These are phyloP conservation scores for Bujurquina vittata DNA, from an alignment of 2,113 vertebrate genomes.

Conservation along the genomic window DNA sequence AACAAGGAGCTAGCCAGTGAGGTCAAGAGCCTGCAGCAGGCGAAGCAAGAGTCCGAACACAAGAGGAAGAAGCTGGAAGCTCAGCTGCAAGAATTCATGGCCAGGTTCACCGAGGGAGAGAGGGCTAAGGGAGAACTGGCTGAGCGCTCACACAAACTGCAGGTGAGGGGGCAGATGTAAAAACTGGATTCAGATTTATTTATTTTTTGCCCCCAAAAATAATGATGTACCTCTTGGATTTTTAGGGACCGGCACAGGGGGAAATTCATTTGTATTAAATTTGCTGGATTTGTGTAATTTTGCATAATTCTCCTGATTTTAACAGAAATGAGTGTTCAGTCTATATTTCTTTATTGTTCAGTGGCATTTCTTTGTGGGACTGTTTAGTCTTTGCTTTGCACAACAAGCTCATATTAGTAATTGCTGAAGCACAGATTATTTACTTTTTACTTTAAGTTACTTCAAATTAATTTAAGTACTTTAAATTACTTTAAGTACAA, in stretches of 20 bases:
- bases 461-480: too few species aligned
- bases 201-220: not conserved
- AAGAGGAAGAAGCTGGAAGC: constrained; percentile 96
- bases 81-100: constrained; percentile 92
- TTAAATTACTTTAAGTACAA: not conserved
- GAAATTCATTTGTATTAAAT: not conserved
- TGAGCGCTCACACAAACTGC: constrained; percentile 90
- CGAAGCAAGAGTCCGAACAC: constrained; percentile 92
- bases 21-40: constrained; percentile 94
- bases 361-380: too few species aligned
- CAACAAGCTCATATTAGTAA: not conserved
- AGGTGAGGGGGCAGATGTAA: constrained; percentile 77
- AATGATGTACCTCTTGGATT: not conserved
- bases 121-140: constrained; percentile 86
- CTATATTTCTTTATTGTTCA: too few species aligned
- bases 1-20: constrained; percentile 94
- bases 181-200: not conserved
- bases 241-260: not conserved
- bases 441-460: too few species aligned
- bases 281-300: too few species aligned
- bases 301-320: not conserved
- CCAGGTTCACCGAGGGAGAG: constrained; percentile 90
- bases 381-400: not conserved
- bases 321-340: too few species aligned
- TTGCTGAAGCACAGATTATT: not conserved